These are phyloP conservation scores for Actenoides lindsayi DNA, from an alignment of 2,113 vertebrate species.

Conservation along the genomic window DNA sequence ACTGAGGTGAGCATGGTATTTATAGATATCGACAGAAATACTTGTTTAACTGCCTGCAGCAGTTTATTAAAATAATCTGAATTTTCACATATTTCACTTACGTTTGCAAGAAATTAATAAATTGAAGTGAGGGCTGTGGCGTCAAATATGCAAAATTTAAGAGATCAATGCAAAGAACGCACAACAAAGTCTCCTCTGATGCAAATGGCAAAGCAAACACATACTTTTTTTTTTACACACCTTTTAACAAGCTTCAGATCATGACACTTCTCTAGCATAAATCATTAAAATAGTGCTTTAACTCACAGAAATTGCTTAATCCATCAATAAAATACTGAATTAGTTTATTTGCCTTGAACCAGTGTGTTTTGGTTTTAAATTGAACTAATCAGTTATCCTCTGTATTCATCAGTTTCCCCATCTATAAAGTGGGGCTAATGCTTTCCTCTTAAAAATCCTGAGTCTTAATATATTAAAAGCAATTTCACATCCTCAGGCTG, in stretches of 20 bases:
- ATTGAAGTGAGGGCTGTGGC: not conserved
- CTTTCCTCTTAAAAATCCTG: not conserved
- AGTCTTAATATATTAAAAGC: conserved; percentile 10
- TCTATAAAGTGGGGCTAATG: not conserved
- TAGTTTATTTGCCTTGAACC: not conserved
- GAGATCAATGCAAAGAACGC: not conserved
- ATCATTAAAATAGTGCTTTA: not conserved
- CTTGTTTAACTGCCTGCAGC: not conserved
- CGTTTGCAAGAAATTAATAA: not conserved
- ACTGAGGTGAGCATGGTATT: not conserved
- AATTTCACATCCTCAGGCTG: conserved; percentile 9
- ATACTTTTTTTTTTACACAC: not conserved
- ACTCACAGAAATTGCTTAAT: not conserved
- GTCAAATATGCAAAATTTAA: not conserved
- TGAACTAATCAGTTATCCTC: not conserved
- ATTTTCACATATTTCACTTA: not conserved
- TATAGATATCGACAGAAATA: not conserved
- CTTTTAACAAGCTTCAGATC: not conserved
- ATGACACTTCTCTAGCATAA: not conserved
- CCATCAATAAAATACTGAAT: not conserved
- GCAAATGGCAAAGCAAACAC: not conserved
- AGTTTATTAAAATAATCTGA: not conserved
- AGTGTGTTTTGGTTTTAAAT: not conserved
- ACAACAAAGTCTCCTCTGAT: not conserved
- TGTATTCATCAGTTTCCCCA: not conserved